Base-by-base conservation (phyloP, 92 coral and sea anemone genomes). In the Micromussa lordhowensis region DNA sequence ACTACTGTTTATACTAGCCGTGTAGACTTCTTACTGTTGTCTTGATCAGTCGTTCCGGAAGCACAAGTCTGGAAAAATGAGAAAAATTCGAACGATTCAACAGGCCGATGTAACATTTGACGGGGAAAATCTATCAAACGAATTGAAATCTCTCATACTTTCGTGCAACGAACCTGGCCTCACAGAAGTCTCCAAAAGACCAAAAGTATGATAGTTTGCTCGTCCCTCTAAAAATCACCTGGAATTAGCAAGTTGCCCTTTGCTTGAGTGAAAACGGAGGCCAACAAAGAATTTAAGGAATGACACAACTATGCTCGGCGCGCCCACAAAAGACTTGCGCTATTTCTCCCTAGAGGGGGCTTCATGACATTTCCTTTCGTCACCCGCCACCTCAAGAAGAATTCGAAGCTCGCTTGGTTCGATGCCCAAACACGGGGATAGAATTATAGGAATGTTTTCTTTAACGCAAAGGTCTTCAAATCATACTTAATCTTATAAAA, bases 11-110 rank as follows among this genome's bases (percentile, higher is more conserved):
- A 68, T 72, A 19, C 79, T 79, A 29, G 85, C 86, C 85, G 57
- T 31, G 93, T 77, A 83, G 91, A 91, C 92, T 93, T 85, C 89
- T 66, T 88, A 90, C 88, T 93, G 95, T 80, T 82, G 77, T 86
- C 92, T 88, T 92, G 93, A 95, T 93, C 95, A 75, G 86, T 79
- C 91, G 87, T 90, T 96, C 99, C 99, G 99, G 99, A 97, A 97
- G 99, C 96, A 81, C 93, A 90, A 82, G 89, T 89, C 92, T 88
- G 87, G 91, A 97, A 97, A 97, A 96, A 97, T 97, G 99, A 92
- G 96, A 97, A 97, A 97, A 97, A 97, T 97, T 96, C 88, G 94
- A 97, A 96, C 97, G 98, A 97, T 97, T 96, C 98, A 92, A 66
- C 91, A 84, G 81, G 91, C 91, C 91, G 91, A 92, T 88, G 82